Evolutionary conservation across 2,888 invertebrate genomes (phyloP).

Genomic region (Aleiodes leptofemur): DNA sequence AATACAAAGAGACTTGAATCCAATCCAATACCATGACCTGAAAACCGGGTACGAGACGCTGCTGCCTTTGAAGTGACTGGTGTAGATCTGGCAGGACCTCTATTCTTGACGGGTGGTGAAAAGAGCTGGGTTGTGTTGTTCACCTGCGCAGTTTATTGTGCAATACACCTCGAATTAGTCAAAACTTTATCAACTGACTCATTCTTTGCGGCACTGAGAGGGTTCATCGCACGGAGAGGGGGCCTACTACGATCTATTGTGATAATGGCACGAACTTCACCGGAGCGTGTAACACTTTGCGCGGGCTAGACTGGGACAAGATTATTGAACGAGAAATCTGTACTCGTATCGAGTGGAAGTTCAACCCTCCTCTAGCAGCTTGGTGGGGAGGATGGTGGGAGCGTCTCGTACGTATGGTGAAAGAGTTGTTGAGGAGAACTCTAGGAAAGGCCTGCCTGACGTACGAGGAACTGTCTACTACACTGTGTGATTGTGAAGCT

Average conservation of each 20-base stretch:
- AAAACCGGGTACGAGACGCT: conserved; percentile 61
- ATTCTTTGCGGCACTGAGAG: background rate
- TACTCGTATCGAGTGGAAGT: conserved; percentile 45
- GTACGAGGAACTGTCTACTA: conserved; percentile 42
- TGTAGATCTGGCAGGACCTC: conserved; percentile 70
- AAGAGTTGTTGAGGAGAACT: conserved; percentile 44
- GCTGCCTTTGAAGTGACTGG: conserved; percentile 64
- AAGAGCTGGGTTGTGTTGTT: conserved; percentile 59
- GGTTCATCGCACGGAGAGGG: background rate
- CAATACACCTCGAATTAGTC: background rate
- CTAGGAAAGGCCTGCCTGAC: conserved; percentile 42
- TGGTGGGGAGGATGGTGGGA: conserved; percentile 52
- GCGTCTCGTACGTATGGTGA: conserved; percentile 35
- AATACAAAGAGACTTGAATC: conserved; percentile 48
- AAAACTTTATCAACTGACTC: no score
- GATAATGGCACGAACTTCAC: conserved; percentile 69
- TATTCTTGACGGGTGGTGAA: conserved; percentile 58
- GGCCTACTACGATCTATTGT: conserved; percentile 54
- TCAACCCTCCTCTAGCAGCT: conserved; percentile 45
- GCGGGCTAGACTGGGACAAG: conserved; percentile 25
- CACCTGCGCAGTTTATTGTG: no score
- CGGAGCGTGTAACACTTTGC: conserved; percentile 55
- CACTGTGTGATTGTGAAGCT: conserved; percentile 40
- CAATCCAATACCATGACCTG: conserved; percentile 57
- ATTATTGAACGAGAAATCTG: background rate